Evolutionary conservation across 2,888 invertebrate genomes (phyloP).

Genomic region (Escarpia spicata): DNA sequence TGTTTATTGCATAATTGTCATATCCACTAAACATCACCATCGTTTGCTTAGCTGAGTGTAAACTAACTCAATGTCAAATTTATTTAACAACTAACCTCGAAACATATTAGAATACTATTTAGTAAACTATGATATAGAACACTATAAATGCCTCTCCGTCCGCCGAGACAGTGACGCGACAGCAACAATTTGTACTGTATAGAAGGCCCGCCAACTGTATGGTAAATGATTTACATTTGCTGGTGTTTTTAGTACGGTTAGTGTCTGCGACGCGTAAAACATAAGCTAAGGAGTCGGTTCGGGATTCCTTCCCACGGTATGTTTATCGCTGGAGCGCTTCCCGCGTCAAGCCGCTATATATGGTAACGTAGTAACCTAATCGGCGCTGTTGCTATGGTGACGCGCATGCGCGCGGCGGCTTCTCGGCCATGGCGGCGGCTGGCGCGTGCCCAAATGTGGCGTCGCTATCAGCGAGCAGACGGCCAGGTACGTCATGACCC

Average conservation of each 20-base stretch:
- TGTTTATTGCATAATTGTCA: neutral
- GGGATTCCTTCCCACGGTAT: constrained; percentile 16
- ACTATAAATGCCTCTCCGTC: neutral
- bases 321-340: constrained; percentile 12
- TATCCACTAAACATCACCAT: neutral
- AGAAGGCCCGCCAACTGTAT: neutral
- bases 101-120: neutral
- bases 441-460: constrained; percentile 16
- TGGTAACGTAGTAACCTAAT: constrained; percentile 16
- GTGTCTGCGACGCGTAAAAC: neutral
- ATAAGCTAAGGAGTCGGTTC: neutral
- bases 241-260: neutral
- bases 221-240: neutral
- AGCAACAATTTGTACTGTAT: neutral
- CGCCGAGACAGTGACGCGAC: neutral
- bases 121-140: neutral
- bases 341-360: constrained; percentile 6
- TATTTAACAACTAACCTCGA: neutral
- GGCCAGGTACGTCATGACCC: neutral
- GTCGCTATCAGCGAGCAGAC: neutral
- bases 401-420: constrained; percentile 4
- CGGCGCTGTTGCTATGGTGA: neutral
- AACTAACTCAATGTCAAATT: neutral
- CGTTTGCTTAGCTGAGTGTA: constrained; percentile 1
- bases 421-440: neutral